Evolutionary conservation across 1,140 invertebrate genomes (phyloP).

Genomic region (Drosophila watanabei): DNA sequence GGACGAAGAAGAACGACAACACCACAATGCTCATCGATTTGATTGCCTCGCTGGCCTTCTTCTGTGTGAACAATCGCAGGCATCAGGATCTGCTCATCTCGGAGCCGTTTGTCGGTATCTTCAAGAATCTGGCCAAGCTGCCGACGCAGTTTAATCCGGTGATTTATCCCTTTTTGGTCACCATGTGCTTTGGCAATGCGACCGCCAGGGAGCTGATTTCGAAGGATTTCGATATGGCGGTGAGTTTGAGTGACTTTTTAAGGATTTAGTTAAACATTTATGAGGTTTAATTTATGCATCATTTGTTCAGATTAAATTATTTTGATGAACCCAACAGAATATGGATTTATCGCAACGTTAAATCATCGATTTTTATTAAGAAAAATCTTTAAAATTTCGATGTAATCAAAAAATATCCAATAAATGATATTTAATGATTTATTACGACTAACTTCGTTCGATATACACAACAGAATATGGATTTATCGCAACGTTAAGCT

Average conservation of each 20-base stretch:
- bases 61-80: conserved; percentile 86
- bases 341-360: too few species aligned
- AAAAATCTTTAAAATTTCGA: too few species aligned
- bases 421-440: too few species aligned
- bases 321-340: too few species aligned
- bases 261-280: neutral
- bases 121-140: conserved; percentile 80
- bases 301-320: too few species aligned
- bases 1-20: conserved; percentile 82
- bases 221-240: conserved; percentile 78
- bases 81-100: conserved; percentile 85
- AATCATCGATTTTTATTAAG: too few species aligned
- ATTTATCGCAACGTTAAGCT: too few species aligned
- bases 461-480: too few species aligned
- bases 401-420: too few species aligned
- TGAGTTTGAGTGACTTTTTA: conserved; percentile 36
- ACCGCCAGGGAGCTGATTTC: conserved; percentile 70
- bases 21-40: conserved; percentile 87
- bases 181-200: conserved; percentile 84
- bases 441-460: too few species aligned
- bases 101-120: conserved; percentile 77
- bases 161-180: conserved; percentile 95
- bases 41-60: conserved; percentile 87
- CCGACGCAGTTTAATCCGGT: conserved; percentile 88
- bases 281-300: too few species aligned